A percentile compares a stretch with the other conserved stretches of the same genome.
These are phyloP conservation scores for Zoanthus solanderi DNA, from an alignment of 92 coral and sea anemone genomes.

Conservation along the genomic window DNA sequence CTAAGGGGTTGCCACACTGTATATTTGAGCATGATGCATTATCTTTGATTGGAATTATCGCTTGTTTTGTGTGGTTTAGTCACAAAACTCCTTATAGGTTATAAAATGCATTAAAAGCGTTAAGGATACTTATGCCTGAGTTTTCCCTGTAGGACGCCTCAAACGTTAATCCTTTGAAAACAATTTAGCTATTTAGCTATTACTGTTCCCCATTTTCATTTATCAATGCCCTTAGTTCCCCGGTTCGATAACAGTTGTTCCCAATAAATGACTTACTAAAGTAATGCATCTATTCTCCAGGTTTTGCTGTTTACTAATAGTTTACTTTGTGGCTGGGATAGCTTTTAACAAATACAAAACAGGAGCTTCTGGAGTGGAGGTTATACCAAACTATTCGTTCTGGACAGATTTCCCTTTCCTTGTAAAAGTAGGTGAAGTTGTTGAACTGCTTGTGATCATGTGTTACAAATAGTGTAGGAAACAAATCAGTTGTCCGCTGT, in stretches of 20 bases:
- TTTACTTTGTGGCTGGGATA: conserved; percentile 81
- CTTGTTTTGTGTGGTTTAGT: background rate
- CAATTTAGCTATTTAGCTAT: background rate
- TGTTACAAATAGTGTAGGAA: background rate
- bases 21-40: background rate
- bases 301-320: conserved; percentile 21
- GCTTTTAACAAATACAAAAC: conserved; percentile 67
- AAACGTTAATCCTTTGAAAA: too few species aligned
- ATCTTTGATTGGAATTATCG: background rate
- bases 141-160: too few species aligned
- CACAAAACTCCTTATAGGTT: too few species aligned
- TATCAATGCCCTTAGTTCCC: background rate
- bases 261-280: background rate
- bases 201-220: background rate
- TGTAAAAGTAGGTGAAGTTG: conserved; percentile 58
- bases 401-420: conserved; percentile 81
- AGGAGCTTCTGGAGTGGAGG: conserved; percentile 86
- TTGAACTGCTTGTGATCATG: background rate
- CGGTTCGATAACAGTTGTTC: too few species aligned
- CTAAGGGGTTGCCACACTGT: too few species aligned
- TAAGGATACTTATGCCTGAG: too few species aligned
- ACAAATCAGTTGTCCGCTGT: too few species aligned
- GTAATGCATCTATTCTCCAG: background rate
- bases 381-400: conserved; percentile 78
- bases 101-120: too few species aligned